phyloP scores from a whole-genome alignment of 1,140 invertebrate species.

The Trachelipus rathkii region DNA sequence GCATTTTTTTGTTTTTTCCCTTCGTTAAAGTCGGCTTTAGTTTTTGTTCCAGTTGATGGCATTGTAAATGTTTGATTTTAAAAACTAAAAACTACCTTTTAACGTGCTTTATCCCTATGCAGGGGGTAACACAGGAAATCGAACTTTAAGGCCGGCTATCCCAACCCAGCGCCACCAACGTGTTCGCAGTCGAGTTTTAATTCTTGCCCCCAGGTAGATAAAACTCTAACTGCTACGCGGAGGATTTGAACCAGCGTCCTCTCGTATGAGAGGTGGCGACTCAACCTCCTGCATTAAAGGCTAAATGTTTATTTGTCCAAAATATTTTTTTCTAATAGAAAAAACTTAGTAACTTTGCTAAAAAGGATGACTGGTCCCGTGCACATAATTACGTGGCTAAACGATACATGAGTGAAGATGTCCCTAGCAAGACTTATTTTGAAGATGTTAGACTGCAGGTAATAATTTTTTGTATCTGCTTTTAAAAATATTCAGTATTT shows the following conservation, averaged over 20 bases:
- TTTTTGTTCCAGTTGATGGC: background rate
- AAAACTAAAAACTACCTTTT: too few species aligned
- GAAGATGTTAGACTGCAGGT: constrained; percentile 52
- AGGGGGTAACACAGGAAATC: too few species aligned
- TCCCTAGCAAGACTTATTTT: constrained; percentile 56
- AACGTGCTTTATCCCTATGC: too few species aligned
- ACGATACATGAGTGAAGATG: constrained; percentile 55
- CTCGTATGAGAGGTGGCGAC: too few species aligned
- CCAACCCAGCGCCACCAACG: too few species aligned
- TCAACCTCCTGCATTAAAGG: too few species aligned
- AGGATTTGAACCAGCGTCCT: too few species aligned
- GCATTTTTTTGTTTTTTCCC: constrained; percentile 39
- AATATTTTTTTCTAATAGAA: constrained; percentile 49
- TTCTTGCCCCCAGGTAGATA: too few species aligned
- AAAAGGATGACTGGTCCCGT: constrained; percentile 55
- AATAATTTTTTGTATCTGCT: background rate
- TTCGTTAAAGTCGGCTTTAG: background rate
- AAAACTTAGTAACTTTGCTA: constrained; percentile 55
- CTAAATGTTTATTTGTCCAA: constrained; percentile 6
- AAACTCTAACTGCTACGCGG: too few species aligned
- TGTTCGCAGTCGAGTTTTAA: too few species aligned
- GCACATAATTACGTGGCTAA: constrained; percentile 61
- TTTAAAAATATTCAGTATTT: background rate
- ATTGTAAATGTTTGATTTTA: background rate
- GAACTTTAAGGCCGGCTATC: too few species aligned